Evolutionary conservation across 2,113 vertebrate species (phyloP).

Genomic region (Menura novaehollandiae): DNA sequence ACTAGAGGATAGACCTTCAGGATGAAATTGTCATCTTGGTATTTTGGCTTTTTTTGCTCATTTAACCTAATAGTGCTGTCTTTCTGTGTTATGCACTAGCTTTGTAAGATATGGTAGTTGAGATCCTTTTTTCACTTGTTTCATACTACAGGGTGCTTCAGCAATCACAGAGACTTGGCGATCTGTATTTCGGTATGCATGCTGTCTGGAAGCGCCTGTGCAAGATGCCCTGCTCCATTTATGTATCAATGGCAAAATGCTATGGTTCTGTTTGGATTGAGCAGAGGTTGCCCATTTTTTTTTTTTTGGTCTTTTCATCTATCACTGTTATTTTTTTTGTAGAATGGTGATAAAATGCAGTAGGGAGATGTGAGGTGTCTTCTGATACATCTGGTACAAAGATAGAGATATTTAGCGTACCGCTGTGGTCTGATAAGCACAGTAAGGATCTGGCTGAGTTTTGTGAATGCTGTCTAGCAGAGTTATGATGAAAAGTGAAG

Average conservation of each 20-base stretch:
- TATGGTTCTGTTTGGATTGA: neutral
- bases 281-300: neutral
- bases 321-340: neutral
- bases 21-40: neutral
- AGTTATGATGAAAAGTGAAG: neutral
- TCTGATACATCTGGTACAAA: neutral
- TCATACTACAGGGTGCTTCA: neutral
- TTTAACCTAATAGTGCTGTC: neutral
- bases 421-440: neutral
- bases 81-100: neutral
- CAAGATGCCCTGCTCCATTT: neutral
- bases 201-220: fast-evolving
- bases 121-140: neutral
- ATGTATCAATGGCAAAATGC: neutral
- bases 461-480: neutral
- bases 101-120: neutral
- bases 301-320: neutral
- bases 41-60: neutral
- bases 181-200: neutral
- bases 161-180: neutral
- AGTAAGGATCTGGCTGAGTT: neutral
- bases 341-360: neutral
- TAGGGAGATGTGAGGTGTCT: neutral
- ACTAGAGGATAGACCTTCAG: neutral
- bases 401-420: neutral